Evolutionary conservation across 2,113 vertebrate genomes (phyloP).

Genomic region (Gopherus evgoodei): DNA sequence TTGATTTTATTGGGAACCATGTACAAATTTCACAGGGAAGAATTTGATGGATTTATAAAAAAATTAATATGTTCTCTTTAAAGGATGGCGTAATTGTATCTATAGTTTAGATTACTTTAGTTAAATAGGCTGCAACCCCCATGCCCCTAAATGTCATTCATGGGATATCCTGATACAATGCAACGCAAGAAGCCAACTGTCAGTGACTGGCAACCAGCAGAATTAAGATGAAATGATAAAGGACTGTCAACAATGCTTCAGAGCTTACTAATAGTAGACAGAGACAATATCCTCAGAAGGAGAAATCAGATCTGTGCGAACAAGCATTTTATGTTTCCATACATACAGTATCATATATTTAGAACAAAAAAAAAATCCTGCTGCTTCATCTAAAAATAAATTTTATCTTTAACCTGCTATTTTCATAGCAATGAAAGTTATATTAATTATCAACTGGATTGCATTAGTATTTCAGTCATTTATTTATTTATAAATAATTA

Average conservation of each 20-base stretch:
- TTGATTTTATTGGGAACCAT: background rate
- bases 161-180: slow-evolving; percentile 51
- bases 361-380: background rate
- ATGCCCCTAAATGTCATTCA: slow-evolving; percentile 39
- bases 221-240: slow-evolving; percentile 55
- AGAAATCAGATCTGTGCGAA: slow-evolving; percentile 42
- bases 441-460: accelerated
- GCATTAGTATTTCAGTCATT: background rate
- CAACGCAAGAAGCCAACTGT: slow-evolving; percentile 21
- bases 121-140: background rate
- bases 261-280: slow-evolving; percentile 29
- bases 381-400: slow-evolving; percentile 1
- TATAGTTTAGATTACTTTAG: background rate
- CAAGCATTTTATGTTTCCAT: slow-evolving; percentile 54
- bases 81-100: background rate
- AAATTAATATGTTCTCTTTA: background rate
- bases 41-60: background rate
- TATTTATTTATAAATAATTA: background rate
- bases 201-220: background rate
- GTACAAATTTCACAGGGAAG: background rate
- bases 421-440: background rate
- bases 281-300: slow-evolving; percentile 42
- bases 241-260: slow-evolving; percentile 16
- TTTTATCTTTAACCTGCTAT: background rate
- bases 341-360: background rate